These are phyloP conservation scores for Bostrychus sinensis DNA, from an alignment of 2,113 vertebrate species.

Conservation along the genomic window DNA sequence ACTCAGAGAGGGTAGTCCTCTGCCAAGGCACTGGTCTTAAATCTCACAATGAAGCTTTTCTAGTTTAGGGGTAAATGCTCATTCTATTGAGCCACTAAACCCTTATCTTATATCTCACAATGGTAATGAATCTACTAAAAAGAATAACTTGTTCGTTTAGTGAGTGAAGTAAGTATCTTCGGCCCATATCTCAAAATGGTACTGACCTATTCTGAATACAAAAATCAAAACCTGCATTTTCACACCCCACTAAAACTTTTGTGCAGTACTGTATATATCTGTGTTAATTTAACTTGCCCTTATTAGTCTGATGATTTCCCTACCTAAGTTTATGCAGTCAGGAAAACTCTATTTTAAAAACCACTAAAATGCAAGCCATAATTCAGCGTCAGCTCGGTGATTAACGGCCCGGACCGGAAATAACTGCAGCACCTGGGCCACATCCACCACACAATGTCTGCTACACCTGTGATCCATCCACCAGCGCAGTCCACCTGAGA, in stretches of 20 bases:
- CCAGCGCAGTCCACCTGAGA: constrained; percentile 65
- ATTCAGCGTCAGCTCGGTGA: constrained; percentile 68
- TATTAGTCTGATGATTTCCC: constrained; percentile 65
- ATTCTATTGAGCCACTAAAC: too few species aligned
- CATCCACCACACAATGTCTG: constrained; percentile 61
- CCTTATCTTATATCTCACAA: too few species aligned
- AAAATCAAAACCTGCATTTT: background rate
- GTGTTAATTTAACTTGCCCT: constrained; percentile 65
- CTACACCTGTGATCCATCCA: constrained; percentile 81
- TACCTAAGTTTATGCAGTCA: constrained; percentile 54
- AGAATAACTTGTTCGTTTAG: too few species aligned
- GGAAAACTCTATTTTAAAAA: constrained; percentile 75
- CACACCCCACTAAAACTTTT: background rate
- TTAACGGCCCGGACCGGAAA: constrained; percentile 72
- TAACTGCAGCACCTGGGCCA: constrained; percentile 74
- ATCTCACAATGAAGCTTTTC: too few species aligned
- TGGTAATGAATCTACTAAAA: too few species aligned
- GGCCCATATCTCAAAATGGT: too few species aligned
- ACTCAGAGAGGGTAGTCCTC: too few species aligned
- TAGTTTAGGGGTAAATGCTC: too few species aligned
- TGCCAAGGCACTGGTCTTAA: too few species aligned
- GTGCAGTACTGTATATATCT: constrained; percentile 5
- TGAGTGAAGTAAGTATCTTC: too few species aligned
- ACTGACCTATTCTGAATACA: too few species aligned
- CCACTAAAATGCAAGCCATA: constrained; percentile 68